These are phyloP conservation scores for Gallinago stenura DNA, from an alignment of 2,797 vertebrate genomes.

Conservation along the genomic window DNA sequence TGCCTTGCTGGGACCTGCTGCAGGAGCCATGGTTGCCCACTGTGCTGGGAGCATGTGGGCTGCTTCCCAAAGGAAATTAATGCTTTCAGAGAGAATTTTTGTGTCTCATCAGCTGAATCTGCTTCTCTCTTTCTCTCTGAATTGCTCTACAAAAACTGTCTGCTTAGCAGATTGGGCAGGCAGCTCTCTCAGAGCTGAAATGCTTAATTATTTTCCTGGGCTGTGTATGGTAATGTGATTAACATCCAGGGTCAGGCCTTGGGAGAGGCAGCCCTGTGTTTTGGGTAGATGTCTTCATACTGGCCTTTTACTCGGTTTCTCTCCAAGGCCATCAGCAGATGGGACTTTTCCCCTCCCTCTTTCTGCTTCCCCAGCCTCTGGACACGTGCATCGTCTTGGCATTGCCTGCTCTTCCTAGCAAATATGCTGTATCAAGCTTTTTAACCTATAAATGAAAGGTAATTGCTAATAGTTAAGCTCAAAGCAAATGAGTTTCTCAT, in stretches of 20 bases:
- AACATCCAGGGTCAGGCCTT: not conserved
- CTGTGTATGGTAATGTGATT: not conserved
- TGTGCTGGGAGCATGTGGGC: conserved; percentile 34
- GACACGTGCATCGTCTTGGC: not conserved
- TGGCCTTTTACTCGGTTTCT: not conserved
- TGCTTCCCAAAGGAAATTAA: conserved; percentile 63
- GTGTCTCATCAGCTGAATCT: conserved; percentile 53
- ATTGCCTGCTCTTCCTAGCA: not conserved
- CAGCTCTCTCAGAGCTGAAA: not conserved
- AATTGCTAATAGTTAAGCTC: not conserved
- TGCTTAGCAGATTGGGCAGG: conserved; percentile 38
- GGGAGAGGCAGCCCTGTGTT: not conserved
- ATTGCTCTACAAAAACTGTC: conserved; percentile 41
- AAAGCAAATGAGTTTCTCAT: conserved; percentile 2
- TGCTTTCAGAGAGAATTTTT: conserved; percentile 39
- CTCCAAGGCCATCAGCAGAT: not conserved
- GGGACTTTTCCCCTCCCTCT: not conserved
- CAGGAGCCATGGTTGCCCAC: conserved; percentile 37
- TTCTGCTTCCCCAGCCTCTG: not conserved
- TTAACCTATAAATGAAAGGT: conserved; percentile 14
- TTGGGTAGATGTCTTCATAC: not conserved
- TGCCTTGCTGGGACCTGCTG: conserved; percentile 23
- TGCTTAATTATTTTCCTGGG: conserved; percentile 20
- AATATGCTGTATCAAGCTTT: not conserved
- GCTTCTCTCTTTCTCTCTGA: conserved; percentile 3